Conservation (phyloP, 2,113 vertebrate species). For the Lepisosteus osseus region DNA sequence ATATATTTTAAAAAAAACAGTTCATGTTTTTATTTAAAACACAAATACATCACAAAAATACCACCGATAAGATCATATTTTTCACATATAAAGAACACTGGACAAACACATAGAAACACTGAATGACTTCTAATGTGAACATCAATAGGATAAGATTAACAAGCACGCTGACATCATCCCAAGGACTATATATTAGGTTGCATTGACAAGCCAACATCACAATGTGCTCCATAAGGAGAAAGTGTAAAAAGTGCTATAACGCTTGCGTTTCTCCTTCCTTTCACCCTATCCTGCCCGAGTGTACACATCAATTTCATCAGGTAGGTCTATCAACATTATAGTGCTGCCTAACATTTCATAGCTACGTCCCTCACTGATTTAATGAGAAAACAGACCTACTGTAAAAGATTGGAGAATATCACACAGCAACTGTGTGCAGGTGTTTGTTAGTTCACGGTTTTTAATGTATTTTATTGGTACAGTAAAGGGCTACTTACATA, state of each 20-base stretch:
- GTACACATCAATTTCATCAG: too few species aligned
- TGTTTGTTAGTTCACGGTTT: slow-evolving; percentile 1
- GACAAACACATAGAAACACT: not conserved
- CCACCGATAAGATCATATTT: slow-evolving; percentile 44
- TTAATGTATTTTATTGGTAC: slow-evolving; percentile 31
- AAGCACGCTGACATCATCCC: not conserved
- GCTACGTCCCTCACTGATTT: not conserved
- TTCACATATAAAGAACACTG: slow-evolving; percentile 22
- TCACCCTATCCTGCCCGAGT: slow-evolving; percentile 19
- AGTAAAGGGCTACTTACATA: slow-evolving; percentile 26
- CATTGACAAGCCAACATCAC: slow-evolving; percentile 28
- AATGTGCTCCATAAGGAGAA: slow-evolving; percentile 44
- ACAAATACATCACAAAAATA: slow-evolving; percentile 9
- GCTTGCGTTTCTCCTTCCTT: slow-evolving; percentile 48
- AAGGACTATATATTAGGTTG: slow-evolving; percentile 3
- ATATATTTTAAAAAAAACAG: not conserved
- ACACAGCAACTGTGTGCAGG: not conserved
- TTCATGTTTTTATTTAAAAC: not conserved
- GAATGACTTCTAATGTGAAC: not conserved
- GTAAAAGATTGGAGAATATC: not conserved
- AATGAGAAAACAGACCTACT: slow-evolving; percentile 13
- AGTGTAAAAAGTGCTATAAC: slow-evolving; percentile 56
- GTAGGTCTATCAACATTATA: not conserved
- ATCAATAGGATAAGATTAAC: not conserved
- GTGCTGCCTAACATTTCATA: slow-evolving; percentile 5